These are phyloP conservation scores for Chaetogeoica ovagalla DNA, from an alignment of 2,888 invertebrate species.

Conservation along the genomic window DNA sequence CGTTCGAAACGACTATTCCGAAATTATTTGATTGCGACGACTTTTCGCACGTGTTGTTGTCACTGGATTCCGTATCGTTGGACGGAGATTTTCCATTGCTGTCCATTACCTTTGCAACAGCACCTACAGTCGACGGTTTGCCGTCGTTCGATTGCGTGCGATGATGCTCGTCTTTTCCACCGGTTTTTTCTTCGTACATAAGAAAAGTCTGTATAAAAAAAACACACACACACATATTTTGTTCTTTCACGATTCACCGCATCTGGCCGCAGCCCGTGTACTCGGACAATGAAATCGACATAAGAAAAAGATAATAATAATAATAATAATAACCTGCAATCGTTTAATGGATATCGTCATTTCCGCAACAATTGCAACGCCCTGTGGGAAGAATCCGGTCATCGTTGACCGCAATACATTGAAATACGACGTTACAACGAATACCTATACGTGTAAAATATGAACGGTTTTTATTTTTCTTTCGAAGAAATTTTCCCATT, in stretches of 20 bases:
- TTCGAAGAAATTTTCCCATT: too few species aligned
- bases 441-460: slow-evolving; percentile 62
- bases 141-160: too few species aligned
- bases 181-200: background rate
- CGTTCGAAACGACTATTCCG: slow-evolving; percentile 62
- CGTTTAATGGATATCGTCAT: slow-evolving; percentile 75
- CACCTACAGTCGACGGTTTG: too few species aligned
- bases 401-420: slow-evolving; percentile 83
- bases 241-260: too few species aligned
- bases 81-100: too few species aligned
- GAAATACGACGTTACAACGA: slow-evolving; percentile 87
- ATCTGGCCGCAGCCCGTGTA: too few species aligned
- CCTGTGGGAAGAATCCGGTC: slow-evolving; percentile 85
- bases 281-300: too few species aligned
- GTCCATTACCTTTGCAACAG: too few species aligned
- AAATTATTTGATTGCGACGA: background rate
- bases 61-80: too few species aligned
- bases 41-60: background rate
- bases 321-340: slow-evolving; percentile 61
- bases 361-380: slow-evolving; percentile 79
- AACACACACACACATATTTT: too few species aligned
- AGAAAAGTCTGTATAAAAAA: slow-evolving; percentile 25
- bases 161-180: background rate
- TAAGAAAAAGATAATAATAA: slow-evolving; percentile 11
- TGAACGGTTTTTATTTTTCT: too few species aligned